Conservation (phyloP, 1,140 invertebrate genomes). For the Aphelenchoides avenae region DNA sequence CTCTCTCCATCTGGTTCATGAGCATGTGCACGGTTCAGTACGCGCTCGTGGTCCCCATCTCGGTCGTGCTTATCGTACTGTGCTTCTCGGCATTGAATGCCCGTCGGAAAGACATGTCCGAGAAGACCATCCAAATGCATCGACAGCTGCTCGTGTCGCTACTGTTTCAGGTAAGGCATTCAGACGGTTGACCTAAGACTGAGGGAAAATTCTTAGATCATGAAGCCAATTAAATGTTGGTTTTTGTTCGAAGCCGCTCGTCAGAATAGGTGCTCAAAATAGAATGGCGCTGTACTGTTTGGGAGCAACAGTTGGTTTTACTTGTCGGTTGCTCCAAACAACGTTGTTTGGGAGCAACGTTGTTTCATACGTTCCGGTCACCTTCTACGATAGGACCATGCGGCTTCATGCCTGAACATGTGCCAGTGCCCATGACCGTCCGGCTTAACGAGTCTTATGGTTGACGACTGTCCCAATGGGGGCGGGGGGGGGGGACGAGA, state of each 20-base stretch:
- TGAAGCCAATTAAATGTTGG: background rate
- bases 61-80: background rate
- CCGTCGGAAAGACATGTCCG: constrained; percentile 5
- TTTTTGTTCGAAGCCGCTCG: background rate
- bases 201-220: background rate
- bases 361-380: too few relatives aligned
- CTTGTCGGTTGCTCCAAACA: too few relatives aligned
- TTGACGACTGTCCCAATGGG: too few relatives aligned
- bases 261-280: too few relatives aligned
- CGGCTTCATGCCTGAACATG: too few relatives aligned
- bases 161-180: constrained; percentile 5
- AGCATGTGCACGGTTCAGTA: constrained; percentile 4
- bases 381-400: too few relatives aligned
- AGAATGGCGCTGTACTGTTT: too few relatives aligned
- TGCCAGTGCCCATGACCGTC: too few relatives aligned
- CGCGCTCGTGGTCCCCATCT: background rate
- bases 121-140: constrained; percentile 5
- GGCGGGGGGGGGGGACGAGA: too few relatives aligned
- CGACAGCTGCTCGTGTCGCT: constrained; percentile 1
- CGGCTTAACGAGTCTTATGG: too few relatives aligned
- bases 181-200: background rate
- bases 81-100: background rate
- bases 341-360: too few relatives aligned
- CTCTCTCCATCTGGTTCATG: background rate
- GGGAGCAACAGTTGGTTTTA: too few relatives aligned